Base-by-base conservation (phyloP, 2,888 invertebrate genomes). In the Platycheirus rosarum region DNA sequence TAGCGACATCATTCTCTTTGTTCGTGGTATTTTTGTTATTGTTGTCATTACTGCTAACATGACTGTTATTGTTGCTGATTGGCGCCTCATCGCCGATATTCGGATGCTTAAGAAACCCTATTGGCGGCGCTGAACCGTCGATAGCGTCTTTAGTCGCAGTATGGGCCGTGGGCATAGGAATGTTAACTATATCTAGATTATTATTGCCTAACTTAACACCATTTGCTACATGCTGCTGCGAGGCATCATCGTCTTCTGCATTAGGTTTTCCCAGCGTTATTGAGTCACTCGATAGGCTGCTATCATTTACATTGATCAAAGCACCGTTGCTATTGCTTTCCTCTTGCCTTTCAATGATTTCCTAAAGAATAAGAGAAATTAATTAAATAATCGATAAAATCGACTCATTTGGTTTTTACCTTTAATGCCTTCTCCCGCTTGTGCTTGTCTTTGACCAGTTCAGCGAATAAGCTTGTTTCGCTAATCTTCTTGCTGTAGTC, bases 381-480 rank as follows among this genome's bases (percentile, higher is more conserved):
- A 7, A 40, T 49, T 8, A 26, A 20, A 29, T 0, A 13, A 48
- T 2, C 11, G 29, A 26, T 37, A 11, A 40, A n/a, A 8, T 7
- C n/a, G 14, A 23, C 5, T 7, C 2, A 7, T 35, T 9, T n/a
- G n/a, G n/a, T 13, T 35, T 2, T 84, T 85, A 88, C 88, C 85
- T 91, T 92, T 75, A 93, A 89, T 65, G 95, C 96, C 89, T 95
- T 92, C 74, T 95, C 95, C 7, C 96, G 92, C 92, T 95, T 95
- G 85, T 95, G 95, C 85, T 95, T 94, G 87, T 96, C 95, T 88
- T 97, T 97, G 11, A 97, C 96, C 78, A 97, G 92, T 90, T 97
- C 96, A 0, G 97, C 97, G 88, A 97, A 97, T 9, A 97, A 92
- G 88, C 97, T 97, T 7, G 97, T 97, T 86, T 96, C 96, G 65